Evolutionary conservation across 2,113 vertebrate genomes (phyloP).

Genomic region (Pseudorasbora parva): DNA sequence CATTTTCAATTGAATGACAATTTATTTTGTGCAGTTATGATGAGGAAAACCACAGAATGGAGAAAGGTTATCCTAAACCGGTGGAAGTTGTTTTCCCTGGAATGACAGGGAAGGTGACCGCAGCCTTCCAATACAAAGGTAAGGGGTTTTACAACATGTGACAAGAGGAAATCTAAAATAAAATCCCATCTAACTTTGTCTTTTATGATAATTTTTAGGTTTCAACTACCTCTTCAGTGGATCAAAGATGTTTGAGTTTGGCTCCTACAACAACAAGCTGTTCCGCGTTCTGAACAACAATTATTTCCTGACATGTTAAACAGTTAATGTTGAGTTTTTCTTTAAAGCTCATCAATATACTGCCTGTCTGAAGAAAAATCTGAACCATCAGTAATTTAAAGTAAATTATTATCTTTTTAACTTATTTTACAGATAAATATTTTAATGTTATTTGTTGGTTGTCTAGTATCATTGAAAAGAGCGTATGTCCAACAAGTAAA

Average conservation of each 20-base stretch:
- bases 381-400: conserved; percentile 9
- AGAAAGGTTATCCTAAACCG: conserved; percentile 78
- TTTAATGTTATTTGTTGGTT: neutral
- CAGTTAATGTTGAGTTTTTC: conserved; percentile 70
- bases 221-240: conserved; percentile 84
- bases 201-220: conserved; percentile 70
- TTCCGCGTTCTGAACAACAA: conserved; percentile 68
- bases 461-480: neutral
- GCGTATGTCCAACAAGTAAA: neutral
- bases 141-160: conserved; percentile 53
- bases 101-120: conserved; percentile 75
- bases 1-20: neutral
- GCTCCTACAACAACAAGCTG: conserved; percentile 61
- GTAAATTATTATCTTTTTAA: neutral
- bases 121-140: conserved; percentile 80
- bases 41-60: conserved; percentile 76
- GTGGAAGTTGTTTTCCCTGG: conserved; percentile 72
- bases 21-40: conserved; percentile 79
- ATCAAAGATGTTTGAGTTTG: conserved; percentile 75
- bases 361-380: neutral
- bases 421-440: neutral
- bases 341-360: neutral
- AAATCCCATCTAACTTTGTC: conserved; percentile 2
- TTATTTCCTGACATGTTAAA: conserved; percentile 81
- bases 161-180: neutral